These are phyloP conservation scores for Ochropleura leucogaster DNA, from an alignment of 2,888 invertebrate species.

Conservation along the genomic window DNA sequence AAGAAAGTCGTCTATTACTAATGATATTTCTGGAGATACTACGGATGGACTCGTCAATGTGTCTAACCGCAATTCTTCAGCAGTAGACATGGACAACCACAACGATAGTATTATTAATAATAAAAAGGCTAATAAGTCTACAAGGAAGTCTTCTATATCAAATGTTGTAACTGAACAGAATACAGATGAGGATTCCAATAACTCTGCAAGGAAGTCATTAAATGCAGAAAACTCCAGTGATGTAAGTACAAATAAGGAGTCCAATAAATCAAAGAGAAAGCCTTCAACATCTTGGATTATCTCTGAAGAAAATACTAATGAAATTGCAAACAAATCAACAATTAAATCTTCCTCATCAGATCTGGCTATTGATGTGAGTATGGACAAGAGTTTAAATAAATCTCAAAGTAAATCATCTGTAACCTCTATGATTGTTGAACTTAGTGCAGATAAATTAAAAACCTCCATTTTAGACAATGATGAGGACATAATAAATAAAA, in stretches of 20 bases:
- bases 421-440: conserved; percentile 16
- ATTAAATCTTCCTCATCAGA: conserved; percentile 23
- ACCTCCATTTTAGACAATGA: conserved; percentile 16
- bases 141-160: conserved; percentile 51
- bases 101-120: conserved; percentile 30
- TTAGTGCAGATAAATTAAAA: conserved; percentile 23
- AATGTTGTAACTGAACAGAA: conserved; percentile 22
- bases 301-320: conserved; percentile 24
- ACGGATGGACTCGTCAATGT: conserved; percentile 35
- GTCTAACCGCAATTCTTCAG: conserved; percentile 18
- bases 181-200: conserved; percentile 16
- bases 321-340: conserved; percentile 25
- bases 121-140: conserved; percentile 48
- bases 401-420: conserved; percentile 28
- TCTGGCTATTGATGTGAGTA: conserved; percentile 14
- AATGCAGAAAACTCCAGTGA: conserved; percentile 18
- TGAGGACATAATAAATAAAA: conserved; percentile 20
- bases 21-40: conserved; percentile 33
- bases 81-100: neutral
- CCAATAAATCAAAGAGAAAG: conserved; percentile 51
- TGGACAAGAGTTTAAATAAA: conserved; percentile 42
- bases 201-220: conserved; percentile 26
- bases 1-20: conserved; percentile 44
- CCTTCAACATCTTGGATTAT: conserved; percentile 19
- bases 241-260: conserved; percentile 16